Conservation (phyloP, 2,888 invertebrate species). For the Fragum fragum region DNA sequence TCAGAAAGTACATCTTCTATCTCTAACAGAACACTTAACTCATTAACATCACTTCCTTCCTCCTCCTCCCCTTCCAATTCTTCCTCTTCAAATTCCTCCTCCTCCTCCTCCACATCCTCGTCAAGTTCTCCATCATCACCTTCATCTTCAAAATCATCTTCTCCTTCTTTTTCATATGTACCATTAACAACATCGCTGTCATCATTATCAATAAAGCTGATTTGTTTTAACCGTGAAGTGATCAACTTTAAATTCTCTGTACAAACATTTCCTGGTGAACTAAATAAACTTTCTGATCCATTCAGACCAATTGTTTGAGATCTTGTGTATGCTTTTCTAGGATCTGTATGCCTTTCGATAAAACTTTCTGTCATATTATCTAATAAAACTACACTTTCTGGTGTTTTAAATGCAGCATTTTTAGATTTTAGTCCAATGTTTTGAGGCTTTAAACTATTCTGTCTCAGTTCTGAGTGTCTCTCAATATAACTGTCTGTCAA, state of each 20-base stretch:
- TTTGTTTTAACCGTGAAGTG: conserved; percentile 28
- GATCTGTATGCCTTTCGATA: neutral
- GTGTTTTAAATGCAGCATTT: conserved; percentile 8
- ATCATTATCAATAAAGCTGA: conserved; percentile 33
- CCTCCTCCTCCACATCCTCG: conserved; percentile 35
- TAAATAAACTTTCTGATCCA: conserved; percentile 22
- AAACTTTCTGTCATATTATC: conserved; percentile 64
- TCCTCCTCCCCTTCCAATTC: neutral
- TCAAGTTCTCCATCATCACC: conserved; percentile 41
- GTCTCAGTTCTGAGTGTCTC: neutral
- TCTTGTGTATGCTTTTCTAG: neutral
- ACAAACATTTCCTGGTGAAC: neutral
- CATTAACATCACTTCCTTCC: conserved; percentile 17
- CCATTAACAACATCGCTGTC: conserved; percentile 45
- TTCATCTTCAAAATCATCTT: conserved; percentile 36
- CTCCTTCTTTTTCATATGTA: conserved; percentile 36
- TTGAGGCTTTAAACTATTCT: too few relatives aligned
- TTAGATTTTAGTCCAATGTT: neutral
- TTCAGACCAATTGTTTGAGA: neutral
- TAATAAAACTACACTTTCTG: conserved; percentile 57
- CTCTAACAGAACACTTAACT: conserved; percentile 34
- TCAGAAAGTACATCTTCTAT: conserved; percentile 39
- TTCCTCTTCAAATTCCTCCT: neutral
- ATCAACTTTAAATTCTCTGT: conserved; percentile 26
- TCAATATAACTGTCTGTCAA: conserved; percentile 60